These are phyloP conservation scores for Nyleta sp. DNA, from an alignment of 2,888 invertebrate genomes.

Conservation along the genomic window DNA sequence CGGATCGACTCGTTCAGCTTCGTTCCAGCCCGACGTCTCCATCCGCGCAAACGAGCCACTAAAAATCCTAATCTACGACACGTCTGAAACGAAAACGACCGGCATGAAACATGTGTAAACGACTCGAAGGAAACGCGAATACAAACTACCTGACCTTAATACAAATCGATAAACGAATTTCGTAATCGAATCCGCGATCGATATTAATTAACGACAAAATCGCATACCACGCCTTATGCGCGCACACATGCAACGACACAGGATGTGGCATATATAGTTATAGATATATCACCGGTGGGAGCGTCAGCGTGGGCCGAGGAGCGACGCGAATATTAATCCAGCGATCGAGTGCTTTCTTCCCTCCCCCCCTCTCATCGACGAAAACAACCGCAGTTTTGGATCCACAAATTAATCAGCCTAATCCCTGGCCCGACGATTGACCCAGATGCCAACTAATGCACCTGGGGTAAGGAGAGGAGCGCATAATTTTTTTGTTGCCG, in stretches of 20 bases:
- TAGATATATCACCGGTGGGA: slow-evolving; percentile 55
- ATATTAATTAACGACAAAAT: slow-evolving; percentile 59
- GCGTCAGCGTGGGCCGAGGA: slow-evolving; percentile 60
- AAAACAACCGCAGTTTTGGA: no score
- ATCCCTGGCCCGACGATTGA: slow-evolving; percentile 16
- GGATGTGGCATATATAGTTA: slow-evolving; percentile 51
- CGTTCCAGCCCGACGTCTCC: no score
- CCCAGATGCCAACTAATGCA: slow-evolving; percentile 28
- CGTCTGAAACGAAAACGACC: no score
- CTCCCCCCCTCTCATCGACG: no score
- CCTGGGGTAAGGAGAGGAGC: no score
- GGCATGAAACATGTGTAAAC: no score
- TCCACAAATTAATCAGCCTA: no score
- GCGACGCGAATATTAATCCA: slow-evolving; percentile 50
- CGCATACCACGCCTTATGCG: slow-evolving; percentile 66
- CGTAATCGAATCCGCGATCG: slow-evolving; percentile 52
- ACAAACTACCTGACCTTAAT: slow-evolving; percentile 1
- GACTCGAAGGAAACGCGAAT: no score
- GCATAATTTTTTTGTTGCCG: slow-evolving; percentile 31
- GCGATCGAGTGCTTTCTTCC: slow-evolving; percentile 22
- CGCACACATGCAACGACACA: slow-evolving; percentile 40
- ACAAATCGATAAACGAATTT: slow-evolving; percentile 47
- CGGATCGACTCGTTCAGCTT: no score
- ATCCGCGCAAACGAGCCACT: no score
- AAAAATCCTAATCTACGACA: no score